Base-by-base conservation (phyloP, 2,888 invertebrate species). In the Dioctria linearis region DNA sequence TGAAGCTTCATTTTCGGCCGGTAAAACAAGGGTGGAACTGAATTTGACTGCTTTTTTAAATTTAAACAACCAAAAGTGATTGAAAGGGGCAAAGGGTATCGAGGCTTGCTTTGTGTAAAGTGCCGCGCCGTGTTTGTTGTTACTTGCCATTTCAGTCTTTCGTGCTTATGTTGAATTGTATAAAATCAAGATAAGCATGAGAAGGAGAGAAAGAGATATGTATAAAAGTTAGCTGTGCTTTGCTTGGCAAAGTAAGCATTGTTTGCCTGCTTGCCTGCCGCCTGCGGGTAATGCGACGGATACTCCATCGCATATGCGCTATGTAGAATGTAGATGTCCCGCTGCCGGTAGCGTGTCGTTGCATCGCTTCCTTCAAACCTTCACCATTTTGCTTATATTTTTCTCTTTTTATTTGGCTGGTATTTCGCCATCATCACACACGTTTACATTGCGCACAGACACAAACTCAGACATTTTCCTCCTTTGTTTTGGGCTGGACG, bases 11-110 rank as follows among this genome's bases (percentile, higher is more conserved):
- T 25, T 25, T 2, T 25, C 25, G 25, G 0, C 25, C 25, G 25
- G 25, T 25, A 25, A 25, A 25, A 25, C 25, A 25, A 25, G 25
- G 25, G 25, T 25, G 25, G 25, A 25, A 25, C 25, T 25, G 25
- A 25, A 25, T 25, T n/a, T 54, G 54, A 4, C 54, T 54, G 54
- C 54, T 54, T 54, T 54, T 54, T 46, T 46, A 5, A 54, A n/a
- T 9, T 51, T n/a, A 39, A 69, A 69, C 69, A 69, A 69, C 49
- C 49, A 37, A 69, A 69, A 69, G 69, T 54, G 69, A 69, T 39
- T 69, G 51, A 69, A 39, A 25, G 69, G 54, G 37, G 39, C n/a
- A 54, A 54, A 54, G 5, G 5, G 39, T 25, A 25, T 4, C 51
- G 39, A 6, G 69, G 1, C 25, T 25, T 25, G 25, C 25, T 25